A percentile compares a stretch with the other conserved stretches of the same genome.
Evolutionary conservation across 2,113 vertebrate genomes (phyloP).

Genomic region (Neopipo cinnamomea): DNA sequence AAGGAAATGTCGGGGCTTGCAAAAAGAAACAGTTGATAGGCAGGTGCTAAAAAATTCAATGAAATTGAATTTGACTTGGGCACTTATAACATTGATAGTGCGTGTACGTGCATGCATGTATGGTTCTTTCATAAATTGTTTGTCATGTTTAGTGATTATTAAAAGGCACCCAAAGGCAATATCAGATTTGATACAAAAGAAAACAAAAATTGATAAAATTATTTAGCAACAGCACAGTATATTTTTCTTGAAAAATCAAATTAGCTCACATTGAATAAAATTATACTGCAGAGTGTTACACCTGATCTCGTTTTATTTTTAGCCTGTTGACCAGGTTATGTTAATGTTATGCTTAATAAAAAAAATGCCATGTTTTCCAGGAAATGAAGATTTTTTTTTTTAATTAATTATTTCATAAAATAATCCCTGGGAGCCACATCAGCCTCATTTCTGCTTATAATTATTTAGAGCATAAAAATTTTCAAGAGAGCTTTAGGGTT

Average conservation of each 20-base stretch:
- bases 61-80: neutral
- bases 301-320: neutral
- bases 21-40: neutral
- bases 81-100: neutral
- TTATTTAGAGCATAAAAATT: neutral
- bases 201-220: neutral
- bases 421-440: neutral
- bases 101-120: fast-evolving
- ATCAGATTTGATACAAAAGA: neutral
- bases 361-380: neutral
- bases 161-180: neutral
- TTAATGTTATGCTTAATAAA: neutral
- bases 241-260: neutral
- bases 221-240: neutral
- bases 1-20: neutral
- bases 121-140: neutral
- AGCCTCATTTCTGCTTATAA: neutral
- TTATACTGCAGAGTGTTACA: neutral
- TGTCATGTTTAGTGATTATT: neutral
- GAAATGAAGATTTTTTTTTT: neutral
- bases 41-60: neutral
- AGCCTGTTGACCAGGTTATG: neutral
- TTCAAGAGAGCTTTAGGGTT: neutral
- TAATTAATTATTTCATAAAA: neutral
- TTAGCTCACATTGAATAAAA: neutral